Percentiles rank a stretch among this genome's conserved stretches.
These are phyloP conservation scores for Mythimna vitellina DNA, from an alignment of 2,888 invertebrate genomes.

Conservation along the genomic window DNA sequence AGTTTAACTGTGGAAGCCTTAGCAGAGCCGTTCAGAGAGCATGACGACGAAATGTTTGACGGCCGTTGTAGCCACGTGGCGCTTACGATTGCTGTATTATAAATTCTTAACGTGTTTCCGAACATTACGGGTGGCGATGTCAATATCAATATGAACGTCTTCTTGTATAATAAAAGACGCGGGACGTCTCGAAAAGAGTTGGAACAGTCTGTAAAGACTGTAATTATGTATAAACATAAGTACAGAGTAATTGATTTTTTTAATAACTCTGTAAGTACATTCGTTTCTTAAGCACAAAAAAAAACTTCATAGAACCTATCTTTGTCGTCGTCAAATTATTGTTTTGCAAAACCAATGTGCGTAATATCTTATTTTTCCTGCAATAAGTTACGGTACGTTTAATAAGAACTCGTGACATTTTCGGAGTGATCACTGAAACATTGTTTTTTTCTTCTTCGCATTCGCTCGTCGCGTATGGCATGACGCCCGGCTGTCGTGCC, in stretches of 20 bases:
- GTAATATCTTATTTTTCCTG: not conserved
- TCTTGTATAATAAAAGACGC: not conserved
- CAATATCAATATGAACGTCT: conserved; percentile 15
- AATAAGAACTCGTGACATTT: conserved; percentile 42
- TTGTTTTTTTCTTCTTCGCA: conserved; percentile 39
- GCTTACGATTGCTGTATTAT: conserved; percentile 15
- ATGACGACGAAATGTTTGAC: conserved; percentile 5
- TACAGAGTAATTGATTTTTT: not conserved
- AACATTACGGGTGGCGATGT: conserved; percentile 22
- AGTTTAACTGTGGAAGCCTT: conserved; percentile 8
- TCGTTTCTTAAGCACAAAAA: not conserved
- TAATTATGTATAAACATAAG: not conserved
- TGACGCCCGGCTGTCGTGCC: conserved; percentile 41
- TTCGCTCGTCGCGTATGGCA: conserved; percentile 40
- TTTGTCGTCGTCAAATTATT: not conserved
- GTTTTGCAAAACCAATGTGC: conserved; percentile 11
- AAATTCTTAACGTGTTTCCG: conserved; percentile 31
- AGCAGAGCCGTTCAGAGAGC: not conserved
- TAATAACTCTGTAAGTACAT: not conserved
- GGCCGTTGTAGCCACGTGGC: conserved; percentile 12
- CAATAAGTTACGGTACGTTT: conserved; percentile 10
- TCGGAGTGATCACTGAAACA: conserved; percentile 23
- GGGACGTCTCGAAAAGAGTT: not conserved
- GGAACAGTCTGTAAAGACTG: not conserved
- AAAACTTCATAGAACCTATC: not conserved